Evolutionary conservation across 2,888 invertebrate genomes (phyloP), one percentile per base, ranked within the genome.

Genomic region (Galerucella nymphaeae): DNA sequence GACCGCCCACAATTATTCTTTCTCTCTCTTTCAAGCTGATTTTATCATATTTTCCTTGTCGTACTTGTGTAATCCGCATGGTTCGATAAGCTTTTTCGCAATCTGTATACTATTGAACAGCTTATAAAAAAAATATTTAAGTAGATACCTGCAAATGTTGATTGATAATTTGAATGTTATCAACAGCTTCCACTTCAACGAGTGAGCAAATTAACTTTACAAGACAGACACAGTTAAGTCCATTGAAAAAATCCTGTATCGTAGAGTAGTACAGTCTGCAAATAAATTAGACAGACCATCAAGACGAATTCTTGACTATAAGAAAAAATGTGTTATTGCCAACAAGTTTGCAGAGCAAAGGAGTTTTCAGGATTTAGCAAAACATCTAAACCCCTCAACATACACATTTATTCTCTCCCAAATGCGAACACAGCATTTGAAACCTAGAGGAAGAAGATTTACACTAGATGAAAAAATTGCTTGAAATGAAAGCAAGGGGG

Each of bases 281-380:
- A 48, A 48, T 48, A 48, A 48, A 48, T 48, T 48, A n/a, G n/a
- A n/a, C 48, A 48, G 48, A 48, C 48, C 4, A 48, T n/a, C 48
- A 48, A 48, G n/a, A 48, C 48, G 48, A 48, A 48, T 48, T n/a
- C 48, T 48, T 48, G n/a, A 48, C n/a, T 48, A 48, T n/a, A 48
- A 48, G 48, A 5, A 48, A 48, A 48, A 48, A 48, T 48, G n/a
- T 48, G 48, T 4, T 1, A 48, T 48, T 48, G 13, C n/a, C 48
- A 48, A 48, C 6, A 48, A 48, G 48, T 48, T 48, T 4, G 48
- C 48, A 48, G 48, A 48, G 13, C 48, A 48, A 48, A 48, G 14
- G n/a, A 48, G 48, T 3, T 48, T 48, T 48, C n/a, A 48, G 48
- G 13, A n/a, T 48, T 48, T 48, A 48, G n/a, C 48, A 48, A 48